phyloP scores from a whole-genome alignment of 1,140 invertebrate species.

The Homarus americanus region DNA sequence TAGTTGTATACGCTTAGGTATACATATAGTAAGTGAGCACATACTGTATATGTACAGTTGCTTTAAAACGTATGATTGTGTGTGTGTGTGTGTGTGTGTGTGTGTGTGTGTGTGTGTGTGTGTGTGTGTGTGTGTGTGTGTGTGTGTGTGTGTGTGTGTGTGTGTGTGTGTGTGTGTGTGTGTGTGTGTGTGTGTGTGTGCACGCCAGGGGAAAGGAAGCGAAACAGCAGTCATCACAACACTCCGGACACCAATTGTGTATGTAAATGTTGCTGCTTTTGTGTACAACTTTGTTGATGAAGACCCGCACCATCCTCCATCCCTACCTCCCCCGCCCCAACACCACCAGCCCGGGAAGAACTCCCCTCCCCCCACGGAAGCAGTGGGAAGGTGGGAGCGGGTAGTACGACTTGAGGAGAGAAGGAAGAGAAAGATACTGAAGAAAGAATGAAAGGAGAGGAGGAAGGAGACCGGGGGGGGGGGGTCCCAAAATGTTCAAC shows the following conservation, averaged over 20 bases:
- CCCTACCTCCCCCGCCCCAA: no score
- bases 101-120: background rate
- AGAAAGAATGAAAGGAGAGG: background rate
- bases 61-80: no score
- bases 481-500: background rate
- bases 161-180: background rate
- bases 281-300: conserved; percentile 1
- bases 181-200: background rate
- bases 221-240: background rate
- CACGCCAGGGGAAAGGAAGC: background rate
- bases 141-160: background rate
- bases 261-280: conserved; percentile 15
- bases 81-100: background rate
- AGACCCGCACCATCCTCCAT: background rate
- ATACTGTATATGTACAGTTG: background rate
- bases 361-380: no score
- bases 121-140: background rate
- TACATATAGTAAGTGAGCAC: no score
- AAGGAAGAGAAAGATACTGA: background rate
- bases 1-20: no score
- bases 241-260: conserved; percentile 15
- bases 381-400: background rate
- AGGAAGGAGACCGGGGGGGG: background rate
- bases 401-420: background rate
- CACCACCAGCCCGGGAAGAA: background rate